These are phyloP conservation scores for Paracyprichromis sp. DNA, from an alignment of 2,113 vertebrate genomes.

Conservation along the genomic window DNA sequence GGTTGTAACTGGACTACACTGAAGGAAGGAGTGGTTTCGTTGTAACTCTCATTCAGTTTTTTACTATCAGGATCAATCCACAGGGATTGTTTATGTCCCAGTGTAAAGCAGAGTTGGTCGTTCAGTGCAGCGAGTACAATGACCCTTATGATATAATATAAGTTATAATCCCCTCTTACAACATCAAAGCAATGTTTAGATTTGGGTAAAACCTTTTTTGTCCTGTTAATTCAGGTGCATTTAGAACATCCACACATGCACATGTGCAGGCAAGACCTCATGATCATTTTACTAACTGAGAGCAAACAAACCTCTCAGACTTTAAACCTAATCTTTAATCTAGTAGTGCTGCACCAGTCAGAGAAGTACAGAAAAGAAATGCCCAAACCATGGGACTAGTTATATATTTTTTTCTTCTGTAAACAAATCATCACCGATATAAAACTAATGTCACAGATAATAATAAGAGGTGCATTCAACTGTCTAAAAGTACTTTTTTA, in stretches of 20 bases:
- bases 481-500: background rate
- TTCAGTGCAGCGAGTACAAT: background rate
- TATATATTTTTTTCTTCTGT: background rate
- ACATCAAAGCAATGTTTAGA: background rate
- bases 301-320: constrained; percentile 19
- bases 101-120: background rate
- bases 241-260: background rate
- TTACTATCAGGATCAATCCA: background rate
- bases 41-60: background rate
- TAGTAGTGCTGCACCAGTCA: background rate
- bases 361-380: background rate
- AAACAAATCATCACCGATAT: background rate
- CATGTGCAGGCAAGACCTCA: background rate
- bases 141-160: background rate
- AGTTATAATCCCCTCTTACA: background rate
- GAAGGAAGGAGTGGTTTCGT: background rate
- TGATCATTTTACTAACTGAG: background rate
- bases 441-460: background rate
- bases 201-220: background rate
- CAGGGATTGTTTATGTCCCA: background rate
- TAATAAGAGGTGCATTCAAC: background rate
- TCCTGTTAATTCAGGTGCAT: background rate
- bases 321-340: constrained; percentile 17
- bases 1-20: background rate
- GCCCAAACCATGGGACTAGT: background rate